phyloP scores from a whole-genome alignment of 2,797 vertebrate genomes.

The Enteromius treurensis region DNA sequence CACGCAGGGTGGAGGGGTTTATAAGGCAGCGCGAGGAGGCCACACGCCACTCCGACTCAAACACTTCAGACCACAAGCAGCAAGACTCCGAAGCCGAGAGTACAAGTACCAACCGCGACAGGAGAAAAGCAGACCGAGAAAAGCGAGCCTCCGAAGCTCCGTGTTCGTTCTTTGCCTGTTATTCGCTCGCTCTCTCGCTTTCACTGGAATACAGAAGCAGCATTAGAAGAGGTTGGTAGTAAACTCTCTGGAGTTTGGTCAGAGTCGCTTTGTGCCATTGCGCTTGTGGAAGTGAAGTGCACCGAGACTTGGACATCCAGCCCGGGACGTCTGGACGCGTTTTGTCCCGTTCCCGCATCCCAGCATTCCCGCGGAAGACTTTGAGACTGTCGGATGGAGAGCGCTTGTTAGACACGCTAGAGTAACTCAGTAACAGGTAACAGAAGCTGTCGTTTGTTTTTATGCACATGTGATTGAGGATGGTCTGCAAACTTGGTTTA shows the following conservation, averaged over 20 bases:
- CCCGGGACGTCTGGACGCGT: slow-evolving; percentile 70
- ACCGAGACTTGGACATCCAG: slow-evolving; percentile 73
- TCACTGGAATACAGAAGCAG: slow-evolving; percentile 70
- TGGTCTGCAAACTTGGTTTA: background rate
- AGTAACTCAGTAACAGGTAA: slow-evolving; percentile 36
- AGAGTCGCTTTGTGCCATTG: slow-evolving; percentile 77
- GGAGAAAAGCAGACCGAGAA: slow-evolving; percentile 57
- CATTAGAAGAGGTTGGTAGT: slow-evolving; percentile 80
- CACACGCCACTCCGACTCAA: slow-evolving; percentile 80
- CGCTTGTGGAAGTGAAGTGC: slow-evolving; percentile 83
- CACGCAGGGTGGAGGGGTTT: slow-evolving; percentile 83
- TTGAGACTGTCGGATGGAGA: slow-evolving; percentile 13
- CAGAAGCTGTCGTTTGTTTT: background rate
- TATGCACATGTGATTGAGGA: background rate
- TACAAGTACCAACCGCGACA: slow-evolving; percentile 83
- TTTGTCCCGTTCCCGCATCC: slow-evolving; percentile 34
- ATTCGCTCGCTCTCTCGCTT: slow-evolving; percentile 62
- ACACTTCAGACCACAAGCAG: slow-evolving; percentile 82
- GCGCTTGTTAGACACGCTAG: background rate
- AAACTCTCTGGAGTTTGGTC: slow-evolving; percentile 88
- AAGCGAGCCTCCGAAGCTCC: slow-evolving; percentile 63
- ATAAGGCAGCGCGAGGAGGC: slow-evolving; percentile 74
- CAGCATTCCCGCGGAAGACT: background rate
- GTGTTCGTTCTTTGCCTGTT: slow-evolving; percentile 67
- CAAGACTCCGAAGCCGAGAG: slow-evolving; percentile 88